A percentile compares a stretch with the other conserved stretches of the same genome.
Conservation (phyloP, 2,888 invertebrate species). For the Meteorus cinctellus region DNA sequence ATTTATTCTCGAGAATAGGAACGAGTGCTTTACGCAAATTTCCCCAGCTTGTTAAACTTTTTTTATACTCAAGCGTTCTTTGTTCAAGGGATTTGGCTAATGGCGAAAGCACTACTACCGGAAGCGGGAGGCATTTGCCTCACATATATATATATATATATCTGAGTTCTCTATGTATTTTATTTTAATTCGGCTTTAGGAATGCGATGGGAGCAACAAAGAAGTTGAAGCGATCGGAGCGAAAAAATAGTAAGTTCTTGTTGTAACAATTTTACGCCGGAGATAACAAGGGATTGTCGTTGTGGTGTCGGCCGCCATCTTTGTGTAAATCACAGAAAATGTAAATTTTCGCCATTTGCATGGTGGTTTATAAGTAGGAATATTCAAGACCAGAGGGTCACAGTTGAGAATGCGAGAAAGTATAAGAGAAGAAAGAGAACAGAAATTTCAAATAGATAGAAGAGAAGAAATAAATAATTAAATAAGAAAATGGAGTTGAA, state of each 20-base stretch:
- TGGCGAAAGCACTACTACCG: background rate
- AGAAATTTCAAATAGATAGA: conserved; percentile 3
- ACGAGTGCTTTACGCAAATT: background rate
- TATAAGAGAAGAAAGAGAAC: conserved; percentile 24
- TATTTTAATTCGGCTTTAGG: background rate
- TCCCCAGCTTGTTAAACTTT: background rate
- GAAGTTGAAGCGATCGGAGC: conserved; percentile 24
- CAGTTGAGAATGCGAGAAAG: conserved; percentile 13
- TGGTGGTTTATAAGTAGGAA: conserved; percentile 55
- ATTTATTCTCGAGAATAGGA: background rate
- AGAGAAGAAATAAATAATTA: conserved; percentile 6
- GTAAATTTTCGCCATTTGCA: conserved; percentile 63
- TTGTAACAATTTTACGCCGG: conserved; percentile 45
- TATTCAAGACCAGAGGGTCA: conserved; percentile 54
- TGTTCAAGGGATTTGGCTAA: conserved; percentile 16
- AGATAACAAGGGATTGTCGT: conserved; percentile 51
- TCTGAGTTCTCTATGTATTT: background rate
- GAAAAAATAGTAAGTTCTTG: conserved; percentile 45
- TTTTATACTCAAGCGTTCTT: background rate
- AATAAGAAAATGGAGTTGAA: conserved; percentile 7
- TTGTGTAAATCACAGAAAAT: conserved; percentile 64
- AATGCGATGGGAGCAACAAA: conserved; percentile 16
- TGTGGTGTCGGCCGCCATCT: conserved; percentile 51
- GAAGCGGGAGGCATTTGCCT: background rate
- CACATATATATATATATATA: conserved; percentile 1